Evolutionary conservation across 2,113 vertebrate species (phyloP).

Genomic region (Cinclus cinclus): DNA sequence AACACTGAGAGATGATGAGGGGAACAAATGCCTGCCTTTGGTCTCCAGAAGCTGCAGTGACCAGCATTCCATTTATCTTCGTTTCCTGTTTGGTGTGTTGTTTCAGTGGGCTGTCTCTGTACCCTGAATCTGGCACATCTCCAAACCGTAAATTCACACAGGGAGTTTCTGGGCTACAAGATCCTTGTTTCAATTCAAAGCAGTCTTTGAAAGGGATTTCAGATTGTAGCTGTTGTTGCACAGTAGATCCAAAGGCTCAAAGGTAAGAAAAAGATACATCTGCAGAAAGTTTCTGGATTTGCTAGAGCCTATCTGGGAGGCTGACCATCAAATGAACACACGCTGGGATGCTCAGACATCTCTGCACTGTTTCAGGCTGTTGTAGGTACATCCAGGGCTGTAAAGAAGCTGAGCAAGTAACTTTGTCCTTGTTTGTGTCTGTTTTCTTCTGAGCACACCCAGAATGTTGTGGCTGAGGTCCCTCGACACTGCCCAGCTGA

Average conservation of each 20-base stretch:
- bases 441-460: neutral
- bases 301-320: neutral
- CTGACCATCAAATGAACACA: accelerated
- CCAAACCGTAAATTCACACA: neutral
- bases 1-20: neutral
- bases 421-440: neutral
- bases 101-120: neutral
- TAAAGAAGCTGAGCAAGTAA: neutral
- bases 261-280: neutral
- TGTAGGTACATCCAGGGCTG: neutral
- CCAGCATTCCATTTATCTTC: neutral
- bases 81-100: neutral
- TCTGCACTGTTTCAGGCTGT: neutral
- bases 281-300: neutral
- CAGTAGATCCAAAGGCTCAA: neutral
- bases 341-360: neutral
- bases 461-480: neutral
- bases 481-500: accelerated
- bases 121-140: neutral
- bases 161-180: neutral
- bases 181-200: neutral
- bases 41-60: neutral
- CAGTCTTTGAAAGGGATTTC: neutral
- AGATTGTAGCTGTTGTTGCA: neutral
- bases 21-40: neutral